phyloP scores from a whole-genome alignment of 2,113 vertebrate species.

The Delphinapterus leucas region DNA sequence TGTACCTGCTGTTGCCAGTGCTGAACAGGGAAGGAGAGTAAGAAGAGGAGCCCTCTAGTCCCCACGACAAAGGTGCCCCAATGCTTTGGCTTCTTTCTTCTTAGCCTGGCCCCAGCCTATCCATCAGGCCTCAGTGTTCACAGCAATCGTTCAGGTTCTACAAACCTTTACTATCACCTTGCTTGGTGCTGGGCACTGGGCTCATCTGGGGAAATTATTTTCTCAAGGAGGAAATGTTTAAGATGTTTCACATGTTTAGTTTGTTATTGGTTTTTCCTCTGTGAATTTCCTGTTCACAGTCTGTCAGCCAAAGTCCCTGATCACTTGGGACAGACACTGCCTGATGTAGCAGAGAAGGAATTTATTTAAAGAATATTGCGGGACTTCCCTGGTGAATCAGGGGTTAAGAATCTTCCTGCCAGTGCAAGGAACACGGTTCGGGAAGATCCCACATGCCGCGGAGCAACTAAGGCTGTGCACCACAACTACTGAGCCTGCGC shows the following conservation, averaged over 20 bases:
- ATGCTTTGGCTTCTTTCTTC: not conserved
- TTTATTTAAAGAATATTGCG: not conserved
- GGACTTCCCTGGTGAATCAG: too few relatives aligned
- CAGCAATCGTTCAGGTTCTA: not conserved
- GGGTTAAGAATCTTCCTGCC: too few relatives aligned
- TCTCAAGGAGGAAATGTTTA: not conserved
- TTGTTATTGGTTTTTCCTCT: not conserved
- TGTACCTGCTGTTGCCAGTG: not conserved
- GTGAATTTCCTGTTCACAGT: not conserved
- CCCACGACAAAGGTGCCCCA: not conserved
- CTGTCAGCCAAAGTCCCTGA: not conserved
- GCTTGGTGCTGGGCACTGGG: not conserved
- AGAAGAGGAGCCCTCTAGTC: not conserved
- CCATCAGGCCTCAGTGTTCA: not conserved
- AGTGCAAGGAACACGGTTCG: too few relatives aligned
- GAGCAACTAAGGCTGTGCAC: too few relatives aligned
- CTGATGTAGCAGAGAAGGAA: not conserved
- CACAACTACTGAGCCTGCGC: too few relatives aligned
- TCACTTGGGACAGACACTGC: not conserved
- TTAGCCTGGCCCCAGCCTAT: not conserved
- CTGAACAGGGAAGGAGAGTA: not conserved
- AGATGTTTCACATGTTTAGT: not conserved
- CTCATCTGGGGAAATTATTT: not conserved
- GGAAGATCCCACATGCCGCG: too few relatives aligned
- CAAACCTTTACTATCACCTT: not conserved